Conservation (phyloP, 2,888 invertebrate genomes). For the Yponomeuta sedellus region DNA sequence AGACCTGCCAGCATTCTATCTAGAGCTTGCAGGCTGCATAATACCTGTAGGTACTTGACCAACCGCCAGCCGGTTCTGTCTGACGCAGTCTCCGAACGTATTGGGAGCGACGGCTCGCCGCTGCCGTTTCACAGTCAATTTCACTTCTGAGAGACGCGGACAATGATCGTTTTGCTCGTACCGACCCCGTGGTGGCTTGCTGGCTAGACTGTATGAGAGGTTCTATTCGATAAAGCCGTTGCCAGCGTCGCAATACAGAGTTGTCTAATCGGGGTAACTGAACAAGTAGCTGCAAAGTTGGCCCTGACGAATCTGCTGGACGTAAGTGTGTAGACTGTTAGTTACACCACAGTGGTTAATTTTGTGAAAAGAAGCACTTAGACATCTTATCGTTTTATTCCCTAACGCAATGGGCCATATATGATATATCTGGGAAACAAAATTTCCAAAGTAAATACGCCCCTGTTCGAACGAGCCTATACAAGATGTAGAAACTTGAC, state of each 20-base stretch:
- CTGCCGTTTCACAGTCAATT: conserved; percentile 76
- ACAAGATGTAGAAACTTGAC: too few relatives aligned
- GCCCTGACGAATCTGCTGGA: too few relatives aligned
- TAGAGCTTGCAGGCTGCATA: background rate
- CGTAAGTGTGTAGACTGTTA: too few relatives aligned
- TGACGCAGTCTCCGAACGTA: conserved; percentile 58
- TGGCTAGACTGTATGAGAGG: conserved; percentile 5
- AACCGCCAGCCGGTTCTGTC: background rate
- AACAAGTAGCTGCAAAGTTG: too few relatives aligned
- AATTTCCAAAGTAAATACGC: too few relatives aligned
- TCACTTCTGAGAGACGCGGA: conserved; percentile 75
- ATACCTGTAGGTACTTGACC: background rate
- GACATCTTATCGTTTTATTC: too few relatives aligned
- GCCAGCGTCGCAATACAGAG: background rate
- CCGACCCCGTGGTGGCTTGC: background rate
- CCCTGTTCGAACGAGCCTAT: too few relatives aligned
- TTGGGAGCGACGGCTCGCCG: conserved; percentile 73
- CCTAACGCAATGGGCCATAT: too few relatives aligned
- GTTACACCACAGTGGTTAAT: too few relatives aligned
- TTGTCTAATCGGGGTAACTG: too few relatives aligned
- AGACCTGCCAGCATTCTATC: background rate
- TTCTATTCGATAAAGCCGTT: background rate
- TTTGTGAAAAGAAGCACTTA: too few relatives aligned
- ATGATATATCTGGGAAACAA: too few relatives aligned
- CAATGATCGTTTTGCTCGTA: conserved; percentile 58